phyloP scores from a whole-genome alignment of 2,113 vertebrate genomes.

The Cheirogaleus medius region DNA sequence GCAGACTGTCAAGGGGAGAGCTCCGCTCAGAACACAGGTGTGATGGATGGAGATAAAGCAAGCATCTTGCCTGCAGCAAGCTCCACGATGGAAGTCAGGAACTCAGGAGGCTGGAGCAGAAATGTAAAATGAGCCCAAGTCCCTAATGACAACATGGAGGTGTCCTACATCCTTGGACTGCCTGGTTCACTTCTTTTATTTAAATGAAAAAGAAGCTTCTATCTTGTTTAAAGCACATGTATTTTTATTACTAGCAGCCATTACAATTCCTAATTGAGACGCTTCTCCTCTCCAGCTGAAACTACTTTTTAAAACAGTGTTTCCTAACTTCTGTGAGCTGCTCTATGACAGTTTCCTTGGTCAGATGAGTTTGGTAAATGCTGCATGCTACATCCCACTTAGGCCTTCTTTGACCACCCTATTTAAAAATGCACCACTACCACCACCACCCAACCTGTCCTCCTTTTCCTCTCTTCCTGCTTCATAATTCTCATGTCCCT shows the following conservation, averaged over 20 bases:
- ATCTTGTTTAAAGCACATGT: neutral
- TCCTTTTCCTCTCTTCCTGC: neutral
- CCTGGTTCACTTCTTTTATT: neutral
- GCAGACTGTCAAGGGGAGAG: neutral
- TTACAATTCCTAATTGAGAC: neutral
- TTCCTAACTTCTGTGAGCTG: conserved; percentile 4
- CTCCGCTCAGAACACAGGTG: neutral
- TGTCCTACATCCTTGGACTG: neutral
- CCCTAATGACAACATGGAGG: neutral
- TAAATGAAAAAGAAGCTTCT: conserved; percentile 15
- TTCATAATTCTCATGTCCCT: neutral
- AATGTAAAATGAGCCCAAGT: neutral
- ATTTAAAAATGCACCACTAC: neutral
- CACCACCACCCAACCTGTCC: neutral
- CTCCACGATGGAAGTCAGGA: neutral
- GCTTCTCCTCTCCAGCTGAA: neutral
- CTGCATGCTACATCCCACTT: neutral
- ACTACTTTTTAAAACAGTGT: neutral
- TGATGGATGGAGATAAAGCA: neutral
- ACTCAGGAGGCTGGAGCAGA: neutral
- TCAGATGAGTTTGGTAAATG: neutral
- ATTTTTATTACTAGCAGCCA: neutral
- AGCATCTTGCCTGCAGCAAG: neutral
- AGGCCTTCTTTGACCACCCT: neutral
- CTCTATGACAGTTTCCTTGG: neutral